Base-by-base conservation (phyloP, 1,140 invertebrate genomes). In the Ceratoteleas bidentatus region DNA sequence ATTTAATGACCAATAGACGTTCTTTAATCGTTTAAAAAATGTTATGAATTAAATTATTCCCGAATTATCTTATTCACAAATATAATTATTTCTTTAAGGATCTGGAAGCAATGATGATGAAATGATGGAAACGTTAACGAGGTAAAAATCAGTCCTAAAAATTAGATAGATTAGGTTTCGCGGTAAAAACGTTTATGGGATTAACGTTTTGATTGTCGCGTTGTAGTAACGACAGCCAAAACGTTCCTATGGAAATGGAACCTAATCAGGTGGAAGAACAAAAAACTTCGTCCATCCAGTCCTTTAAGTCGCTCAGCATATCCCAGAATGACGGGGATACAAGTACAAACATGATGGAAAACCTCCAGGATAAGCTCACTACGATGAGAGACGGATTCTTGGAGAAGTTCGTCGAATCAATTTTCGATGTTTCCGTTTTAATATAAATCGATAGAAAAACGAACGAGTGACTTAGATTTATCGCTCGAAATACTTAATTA, bases 231-330 rank as follows among this genome's bases (percentile, higher is more conserved):
- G 62, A 58, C 11, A 40, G 50, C 54, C 69, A n/a, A n/a, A n/a
- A n/a, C n/a, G n/a, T 60, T 56, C 47, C 45, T 47, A 78, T 65
- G 66, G 66, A 78, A 66, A 64, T 36, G 2, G 75, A 72, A 68
- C 66, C 76, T 57, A 79, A 50, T 90, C 87, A 88, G 60, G 40
- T 68, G 47, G 86, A 88, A 72, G 64, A 83, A 11, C 81, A 81
- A 52, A 87, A 78, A 72, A 80, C 65, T 75, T 87, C 64, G 58
- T 87, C 86, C 36, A 84, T 87, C 6, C 87, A 88, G 74, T 85
- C 85, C 11, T 73, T 81, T 24, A 85, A 50, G 45, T 84, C 85
- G 10, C 78, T 83, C 36, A 86, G 58, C 54, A 85, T 74, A 80
- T 81, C 85, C 53, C 73, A 81, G 50, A 81, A 85, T 38, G 77